Evolutionary conservation across 2,888 invertebrate genomes (phyloP).

Genomic region (Melieria crassipennis): DNA sequence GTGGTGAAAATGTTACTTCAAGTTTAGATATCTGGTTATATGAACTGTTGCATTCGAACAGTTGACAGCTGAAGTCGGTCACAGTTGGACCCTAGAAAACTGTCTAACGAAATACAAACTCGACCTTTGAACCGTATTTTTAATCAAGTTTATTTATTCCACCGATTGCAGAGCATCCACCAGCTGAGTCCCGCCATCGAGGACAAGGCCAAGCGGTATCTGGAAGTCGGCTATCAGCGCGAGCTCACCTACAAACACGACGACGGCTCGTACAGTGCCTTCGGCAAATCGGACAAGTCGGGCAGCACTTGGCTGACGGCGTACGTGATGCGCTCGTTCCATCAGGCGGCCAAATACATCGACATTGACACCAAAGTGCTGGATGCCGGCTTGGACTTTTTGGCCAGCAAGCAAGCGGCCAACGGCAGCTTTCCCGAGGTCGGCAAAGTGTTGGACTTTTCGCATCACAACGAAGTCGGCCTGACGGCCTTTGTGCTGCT

Average conservation of each 20-base stretch:
- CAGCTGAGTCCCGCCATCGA: conserved; percentile 74
- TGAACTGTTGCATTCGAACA: no score
- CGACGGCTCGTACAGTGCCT: conserved; percentile 82
- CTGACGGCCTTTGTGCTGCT: conserved; percentile 81
- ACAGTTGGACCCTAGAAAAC: no score
- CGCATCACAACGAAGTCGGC: conserved; percentile 72
- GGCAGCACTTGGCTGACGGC: conserved; percentile 84
- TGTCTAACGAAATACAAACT: no score
- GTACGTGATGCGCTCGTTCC: conserved; percentile 80
- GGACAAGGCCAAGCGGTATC: conserved; percentile 66
- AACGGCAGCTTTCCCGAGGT: conserved; percentile 84
- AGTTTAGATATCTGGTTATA: no score
- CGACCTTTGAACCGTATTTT: no score
- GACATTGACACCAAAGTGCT: conserved; percentile 75
- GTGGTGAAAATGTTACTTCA: no score
- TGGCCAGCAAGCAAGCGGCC: conserved; percentile 72
- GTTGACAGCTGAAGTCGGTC: no score
- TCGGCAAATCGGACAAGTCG: conserved; percentile 71
- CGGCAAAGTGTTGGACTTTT: conserved; percentile 70
- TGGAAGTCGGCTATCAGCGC: conserved; percentile 74
- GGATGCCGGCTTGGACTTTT: conserved; percentile 74
- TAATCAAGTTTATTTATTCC: not conserved
- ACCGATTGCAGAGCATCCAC: conserved; percentile 68
- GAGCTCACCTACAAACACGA: conserved; percentile 77
- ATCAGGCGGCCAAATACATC: conserved; percentile 75